These are phyloP conservation scores for Heterochromis multidens DNA, from an alignment of 2,113 vertebrate species.

Conservation along the genomic window DNA sequence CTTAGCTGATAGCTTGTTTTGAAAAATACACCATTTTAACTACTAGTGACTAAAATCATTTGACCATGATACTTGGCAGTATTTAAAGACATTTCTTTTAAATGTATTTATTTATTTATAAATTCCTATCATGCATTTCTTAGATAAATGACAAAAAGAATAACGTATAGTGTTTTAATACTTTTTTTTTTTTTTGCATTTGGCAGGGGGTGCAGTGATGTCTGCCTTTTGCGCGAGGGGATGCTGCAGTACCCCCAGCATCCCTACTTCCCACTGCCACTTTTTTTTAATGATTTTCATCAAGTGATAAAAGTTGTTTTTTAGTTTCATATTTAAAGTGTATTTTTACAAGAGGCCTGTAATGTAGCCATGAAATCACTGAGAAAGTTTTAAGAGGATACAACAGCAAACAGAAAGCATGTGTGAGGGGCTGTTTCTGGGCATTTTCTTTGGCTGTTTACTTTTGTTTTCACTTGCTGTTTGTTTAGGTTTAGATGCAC, in stretches of 20 bases:
- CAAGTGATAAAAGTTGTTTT: not conserved
- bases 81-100: no score
- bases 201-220: not conserved
- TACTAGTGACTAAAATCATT: not conserved
- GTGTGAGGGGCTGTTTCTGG: not conserved
- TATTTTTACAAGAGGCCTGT: not conserved
- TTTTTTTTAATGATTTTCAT: not conserved
- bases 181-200: not conserved
- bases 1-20: not conserved
- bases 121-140: no score
- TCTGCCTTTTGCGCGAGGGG: not conserved
- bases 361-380: not conserved
- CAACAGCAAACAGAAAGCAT: not conserved
- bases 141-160: no score
- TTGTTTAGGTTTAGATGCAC: not conserved
- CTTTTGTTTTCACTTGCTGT: not conserved
- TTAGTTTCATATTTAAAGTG: not conserved
- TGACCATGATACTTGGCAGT: not conserved
- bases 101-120: not conserved
- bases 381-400: not conserved
- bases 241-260: not conserved
- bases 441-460: no score
- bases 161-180: no score
- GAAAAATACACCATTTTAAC: not conserved
- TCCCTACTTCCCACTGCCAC: not conserved